Percentiles rank a stretch among this genome's conserved stretches.
phyloP scores from a whole-genome alignment of 2,797 vertebrate genomes.

The Chloroceryle amazona region DNA sequence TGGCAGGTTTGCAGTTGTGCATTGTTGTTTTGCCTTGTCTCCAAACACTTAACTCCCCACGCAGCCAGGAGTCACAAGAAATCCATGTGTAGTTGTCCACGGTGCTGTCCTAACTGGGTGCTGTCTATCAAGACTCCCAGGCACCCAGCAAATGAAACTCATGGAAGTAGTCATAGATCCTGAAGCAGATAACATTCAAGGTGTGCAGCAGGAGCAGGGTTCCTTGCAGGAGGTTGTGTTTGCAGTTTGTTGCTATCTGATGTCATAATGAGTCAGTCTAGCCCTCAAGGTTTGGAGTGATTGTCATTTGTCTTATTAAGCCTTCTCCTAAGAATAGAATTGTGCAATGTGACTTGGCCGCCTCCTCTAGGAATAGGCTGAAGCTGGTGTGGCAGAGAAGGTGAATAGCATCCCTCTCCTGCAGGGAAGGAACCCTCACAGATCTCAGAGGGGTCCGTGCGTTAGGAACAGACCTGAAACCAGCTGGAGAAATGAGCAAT shows the following conservation, averaged over 20 bases:
- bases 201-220: neutral
- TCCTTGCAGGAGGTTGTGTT: neutral
- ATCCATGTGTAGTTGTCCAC: neutral
- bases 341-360: neutral
- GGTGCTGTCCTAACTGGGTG: neutral
- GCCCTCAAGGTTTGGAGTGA: neutral
- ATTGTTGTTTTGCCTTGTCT: neutral
- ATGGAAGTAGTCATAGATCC: neutral
- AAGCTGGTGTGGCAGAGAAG: neutral
- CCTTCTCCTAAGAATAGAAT: slow-evolving; percentile 4
- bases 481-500: neutral
- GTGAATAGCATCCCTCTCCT: neutral
- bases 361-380: neutral
- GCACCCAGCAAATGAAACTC: fast-evolving
- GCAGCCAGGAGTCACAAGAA: neutral
- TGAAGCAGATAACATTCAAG: fast-evolving
- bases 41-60: neutral
- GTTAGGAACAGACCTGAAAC: neutral
- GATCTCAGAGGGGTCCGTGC: neutral
- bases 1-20: neutral
- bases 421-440: neutral
- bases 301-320: neutral
- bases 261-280: neutral
- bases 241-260: neutral
- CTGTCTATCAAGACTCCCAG: neutral